Base-by-base conservation (phyloP, 2,888 invertebrate species). In the Spodoptera picta region DNA sequence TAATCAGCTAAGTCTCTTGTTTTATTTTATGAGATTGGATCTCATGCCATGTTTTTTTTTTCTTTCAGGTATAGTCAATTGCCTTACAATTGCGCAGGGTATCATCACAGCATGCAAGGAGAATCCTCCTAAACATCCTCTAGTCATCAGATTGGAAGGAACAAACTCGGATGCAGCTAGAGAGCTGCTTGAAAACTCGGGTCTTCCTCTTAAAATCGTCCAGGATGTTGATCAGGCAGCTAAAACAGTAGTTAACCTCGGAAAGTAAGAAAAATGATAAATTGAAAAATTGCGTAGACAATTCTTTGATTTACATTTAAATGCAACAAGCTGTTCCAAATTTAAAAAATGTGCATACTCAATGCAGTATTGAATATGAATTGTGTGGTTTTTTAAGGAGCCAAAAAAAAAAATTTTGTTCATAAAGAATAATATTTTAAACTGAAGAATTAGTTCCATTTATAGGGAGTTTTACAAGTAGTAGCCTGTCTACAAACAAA, bases 61-160 rank as follows among this genome's bases (percentile, higher is more conserved):
- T 47, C 60, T 88, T 82, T 23, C 78, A 93, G 99, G 99, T 60
- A 99, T 99, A 87, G 99, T 99, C 0, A 99, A 99, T 92, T 99
- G 99, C 92, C 98, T 97, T 5, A 99, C 98, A 0, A 98, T 99
- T 81, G 99, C 99, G 0, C 98, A 97, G 83, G 99, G 99, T 47
- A 98, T 99, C 78, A 97, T 99, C 4, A 96, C 97, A 64, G 99
- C 99, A 3, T 97, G 97, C 76, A 97, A 96, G 87, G 96, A 96
- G 59, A 96, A 97, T 68, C 95, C 97, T 48, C 95, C 99, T 0
- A 96, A 96, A 82, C 96, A 99, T 64, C 99, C 99, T 0, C 94
- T 99, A 48, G 96, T 99, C 60, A 98, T 99, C 47, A 96, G 99
- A 81, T 93, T 99, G 61, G 99, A 99, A 96, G 99, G 99, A 58